Evolutionary conservation across 2,113 vertebrate genomes (phyloP).

Genomic region (Xyrauchen texanus): DNA sequence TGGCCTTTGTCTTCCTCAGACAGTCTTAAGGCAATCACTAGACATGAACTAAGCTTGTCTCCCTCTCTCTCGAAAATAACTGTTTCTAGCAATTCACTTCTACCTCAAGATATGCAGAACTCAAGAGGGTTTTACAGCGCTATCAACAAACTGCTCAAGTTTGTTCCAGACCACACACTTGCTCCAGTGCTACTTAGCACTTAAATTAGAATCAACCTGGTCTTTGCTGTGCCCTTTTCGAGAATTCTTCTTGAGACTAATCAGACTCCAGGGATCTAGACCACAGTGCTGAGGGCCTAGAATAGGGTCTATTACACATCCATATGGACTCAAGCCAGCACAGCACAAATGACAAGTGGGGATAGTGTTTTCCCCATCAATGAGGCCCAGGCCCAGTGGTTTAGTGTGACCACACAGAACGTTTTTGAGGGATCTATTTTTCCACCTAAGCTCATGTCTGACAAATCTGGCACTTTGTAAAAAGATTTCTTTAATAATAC

Average conservation of each 20-base stretch:
- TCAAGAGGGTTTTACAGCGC: neutral
- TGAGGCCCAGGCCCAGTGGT: constrained; percentile 18
- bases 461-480: neutral
- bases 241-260: constrained; percentile 55
- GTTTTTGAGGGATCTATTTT: neutral
- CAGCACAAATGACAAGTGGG: constrained; percentile 23
- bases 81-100: constrained; percentile 1
- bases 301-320: constrained; percentile 44
- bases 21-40: constrained; percentile 53
- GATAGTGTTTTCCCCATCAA: constrained; percentile 16
- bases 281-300: constrained; percentile 26
- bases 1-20: constrained; percentile 10
- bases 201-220: constrained; percentile 37
- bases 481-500: no score
- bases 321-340: constrained; percentile 41
- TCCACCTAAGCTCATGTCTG: neutral
- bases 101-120: constrained; percentile 11
- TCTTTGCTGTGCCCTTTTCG: constrained; percentile 51
- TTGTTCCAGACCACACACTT: constrained; percentile 49
- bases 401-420: constrained; percentile 9
- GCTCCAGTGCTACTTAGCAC: constrained; percentile 14
- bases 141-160: neutral
- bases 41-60: constrained; percentile 3
- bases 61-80: constrained; percentile 4
- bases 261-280: constrained; percentile 43